Base-by-base conservation (phyloP, 2,888 invertebrate genomes). In the Rotaria socialis region DNA sequence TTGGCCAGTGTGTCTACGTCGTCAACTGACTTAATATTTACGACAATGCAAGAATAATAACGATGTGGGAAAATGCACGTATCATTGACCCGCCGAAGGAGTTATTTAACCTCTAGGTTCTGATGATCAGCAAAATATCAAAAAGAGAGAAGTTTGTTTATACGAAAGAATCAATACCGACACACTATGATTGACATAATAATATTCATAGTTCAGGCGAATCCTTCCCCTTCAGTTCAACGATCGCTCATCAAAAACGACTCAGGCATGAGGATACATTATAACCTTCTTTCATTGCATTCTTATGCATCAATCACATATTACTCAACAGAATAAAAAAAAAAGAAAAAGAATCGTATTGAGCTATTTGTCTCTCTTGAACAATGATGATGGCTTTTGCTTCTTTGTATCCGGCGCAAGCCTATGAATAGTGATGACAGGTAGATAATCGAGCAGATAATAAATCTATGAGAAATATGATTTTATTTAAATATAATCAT, bases 261-360 rank as follows among this genome's bases (percentile, higher is more conserved):
- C 35, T 67, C 67, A 67, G 35, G 35, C 35, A 67, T 67, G 35
- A 14, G 35, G 14, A 35, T 67, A 67, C 35, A 41, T 67, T 67
- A 67, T 67, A 67, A 67, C 67, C 67, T 67, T 67, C 67, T 67
- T 67, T 67, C 35, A 67, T 67, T 67, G 67, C 35, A 35, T 35
- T 67, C 19, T 67, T 41, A 67, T 67, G 35, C 35, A 67, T 67
- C 35, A 16, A 67, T 67, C 67, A 41, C 67, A 67, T 67, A 67
- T 67, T 67, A 67, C 67, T 67, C 67, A 67, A 67, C 67, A 67
- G 35, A 16, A 35, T 35, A 35, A 35, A 35, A 60, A 27, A 60
- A 60, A 60, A 60, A 10, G 35, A 67, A 41, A 67, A 67, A 67
- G 67, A 67, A 67, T 67, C 67, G 19, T 24, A 67, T 67, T 67